Conservation (phyloP, 2,113 vertebrate genomes). For the Fukomys damarensis region DNA sequence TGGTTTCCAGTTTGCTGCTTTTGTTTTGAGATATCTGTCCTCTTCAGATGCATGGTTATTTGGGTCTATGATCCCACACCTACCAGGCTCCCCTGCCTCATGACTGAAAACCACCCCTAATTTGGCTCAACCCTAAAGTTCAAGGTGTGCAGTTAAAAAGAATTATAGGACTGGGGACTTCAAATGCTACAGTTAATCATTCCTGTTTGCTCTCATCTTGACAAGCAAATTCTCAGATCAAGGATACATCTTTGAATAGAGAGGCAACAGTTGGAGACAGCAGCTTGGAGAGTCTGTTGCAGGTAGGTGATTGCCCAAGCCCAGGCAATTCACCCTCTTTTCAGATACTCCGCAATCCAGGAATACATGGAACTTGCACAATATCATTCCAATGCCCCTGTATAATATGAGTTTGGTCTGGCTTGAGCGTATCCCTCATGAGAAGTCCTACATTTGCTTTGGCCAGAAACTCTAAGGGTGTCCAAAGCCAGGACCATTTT, state of each 20-base stretch:
- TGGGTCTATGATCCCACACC: conserved; percentile 19
- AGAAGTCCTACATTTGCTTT: conserved; percentile 35
- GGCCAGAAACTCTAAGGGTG: neutral
- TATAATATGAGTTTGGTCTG: neutral
- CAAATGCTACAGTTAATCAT: neutral
- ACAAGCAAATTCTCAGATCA: neutral
- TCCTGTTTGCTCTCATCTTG: neutral
- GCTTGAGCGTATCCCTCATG: neutral
- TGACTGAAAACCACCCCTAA: conserved; percentile 39
- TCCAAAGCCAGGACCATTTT: neutral
- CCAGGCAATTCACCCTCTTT: neutral
- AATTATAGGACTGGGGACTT: neutral
- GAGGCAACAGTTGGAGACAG: neutral
- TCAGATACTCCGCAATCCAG: neutral
- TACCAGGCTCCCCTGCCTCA: neutral
- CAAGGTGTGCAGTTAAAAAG: conserved; percentile 14
- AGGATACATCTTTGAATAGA: conserved; percentile 10
- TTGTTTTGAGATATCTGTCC: conserved; percentile 5
- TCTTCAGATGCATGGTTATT: conserved; percentile 22
- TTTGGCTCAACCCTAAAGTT: conserved; percentile 19
- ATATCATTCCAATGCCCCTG: neutral
- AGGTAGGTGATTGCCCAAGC: neutral
- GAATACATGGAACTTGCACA: neutral
- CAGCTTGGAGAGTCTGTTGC: neutral
- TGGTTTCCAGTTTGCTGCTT: neutral